Conservation (phyloP, 2,888 invertebrate genomes). For the Sclerodermus sp. region DNA sequence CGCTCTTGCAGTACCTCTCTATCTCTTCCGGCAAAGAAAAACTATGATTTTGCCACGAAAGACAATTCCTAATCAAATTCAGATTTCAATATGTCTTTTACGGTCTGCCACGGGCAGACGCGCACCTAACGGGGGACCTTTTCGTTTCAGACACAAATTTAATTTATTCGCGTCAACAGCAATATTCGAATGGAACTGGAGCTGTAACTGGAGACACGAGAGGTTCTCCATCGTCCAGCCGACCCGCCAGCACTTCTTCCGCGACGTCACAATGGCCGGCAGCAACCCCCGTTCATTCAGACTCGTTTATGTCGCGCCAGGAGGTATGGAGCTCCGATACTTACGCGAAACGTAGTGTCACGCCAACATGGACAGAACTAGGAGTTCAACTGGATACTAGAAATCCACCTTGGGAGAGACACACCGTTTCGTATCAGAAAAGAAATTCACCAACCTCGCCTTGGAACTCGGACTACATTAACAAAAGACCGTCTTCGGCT, state of each 20-base stretch:
- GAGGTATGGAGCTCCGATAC: conserved; percentile 36
- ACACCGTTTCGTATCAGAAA: conserved; percentile 39
- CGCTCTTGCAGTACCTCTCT: too few species aligned
- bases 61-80: too few species aligned
- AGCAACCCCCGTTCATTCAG: conserved; percentile 20
- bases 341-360: conserved; percentile 40
- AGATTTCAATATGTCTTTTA: too few species aligned
- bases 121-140: too few species aligned
- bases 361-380: conserved; percentile 49
- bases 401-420: conserved; percentile 47
- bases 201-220: conserved; percentile 30
- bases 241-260: conserved; percentile 44
- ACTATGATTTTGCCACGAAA: too few species aligned
- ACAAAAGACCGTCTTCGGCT: conserved; percentile 38
- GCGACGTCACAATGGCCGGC: conserved; percentile 41
- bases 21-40: too few species aligned
- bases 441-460: conserved; percentile 38
- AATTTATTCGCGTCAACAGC: conserved; percentile 18
- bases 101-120: too few species aligned
- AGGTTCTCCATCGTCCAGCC: conserved; percentile 39
- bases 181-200: conserved; percentile 24
- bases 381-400: conserved; percentile 40
- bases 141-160: conserved; percentile 3
- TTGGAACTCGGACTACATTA: conserved; percentile 43
- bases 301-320: conserved; percentile 26